Evolutionary conservation across 2,113 vertebrate species (phyloP).

Genomic region (Aspiorhynchus laticeps): DNA sequence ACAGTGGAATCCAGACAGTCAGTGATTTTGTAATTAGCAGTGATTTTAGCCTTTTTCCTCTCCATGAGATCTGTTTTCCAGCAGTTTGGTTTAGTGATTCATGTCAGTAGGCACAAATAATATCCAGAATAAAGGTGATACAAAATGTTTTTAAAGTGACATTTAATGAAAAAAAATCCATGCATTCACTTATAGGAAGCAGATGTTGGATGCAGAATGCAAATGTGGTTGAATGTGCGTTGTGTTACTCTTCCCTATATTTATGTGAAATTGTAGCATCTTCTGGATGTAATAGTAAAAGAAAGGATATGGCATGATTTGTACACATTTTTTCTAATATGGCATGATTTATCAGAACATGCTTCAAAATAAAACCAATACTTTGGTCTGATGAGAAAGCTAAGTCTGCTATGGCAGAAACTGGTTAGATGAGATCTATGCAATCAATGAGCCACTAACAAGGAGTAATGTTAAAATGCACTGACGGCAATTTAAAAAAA

Average conservation of each 20-base stretch:
- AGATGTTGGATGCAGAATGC: no score
- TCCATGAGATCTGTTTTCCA: neutral
- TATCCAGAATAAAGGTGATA: neutral
- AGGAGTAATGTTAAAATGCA: constrained; percentile 40
- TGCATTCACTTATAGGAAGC: neutral
- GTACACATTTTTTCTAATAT: no score
- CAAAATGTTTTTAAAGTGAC: neutral
- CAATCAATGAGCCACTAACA: constrained; percentile 55
- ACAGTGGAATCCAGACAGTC: neutral
- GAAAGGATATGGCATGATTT: no score
- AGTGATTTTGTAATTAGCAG: neutral
- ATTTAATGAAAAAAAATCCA: neutral
- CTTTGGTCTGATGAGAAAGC: neutral
- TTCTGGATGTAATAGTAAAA: no score
- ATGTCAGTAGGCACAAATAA: neutral
- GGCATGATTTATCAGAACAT: no score
- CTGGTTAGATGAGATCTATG: constrained; percentile 54
- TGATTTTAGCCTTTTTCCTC: neutral
- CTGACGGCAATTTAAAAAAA: neutral
- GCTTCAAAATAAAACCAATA: neutral
- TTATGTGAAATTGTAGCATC: no score
- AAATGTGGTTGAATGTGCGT: no score
- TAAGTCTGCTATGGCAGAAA: constrained; percentile 44
- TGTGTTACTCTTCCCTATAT: no score
- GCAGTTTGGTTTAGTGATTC: neutral